These are phyloP conservation scores for Himalopsyche anomala DNA, from an alignment of 2,888 invertebrate genomes.

Conservation along the genomic window DNA sequence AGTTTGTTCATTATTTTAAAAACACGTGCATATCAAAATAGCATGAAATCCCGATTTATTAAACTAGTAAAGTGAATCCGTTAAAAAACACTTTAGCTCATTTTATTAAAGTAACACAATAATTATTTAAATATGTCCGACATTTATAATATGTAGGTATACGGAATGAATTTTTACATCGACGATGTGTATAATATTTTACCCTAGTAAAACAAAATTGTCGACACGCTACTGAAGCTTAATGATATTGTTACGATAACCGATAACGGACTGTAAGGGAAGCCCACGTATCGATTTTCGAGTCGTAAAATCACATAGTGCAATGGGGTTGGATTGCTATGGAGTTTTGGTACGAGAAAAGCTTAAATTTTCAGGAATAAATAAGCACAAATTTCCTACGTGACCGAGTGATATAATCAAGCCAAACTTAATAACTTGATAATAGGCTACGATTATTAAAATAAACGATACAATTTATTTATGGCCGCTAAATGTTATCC, in stretches of 20 bases:
- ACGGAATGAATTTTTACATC: too few relatives aligned
- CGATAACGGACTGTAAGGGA: conserved; percentile 13
- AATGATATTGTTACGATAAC: conserved; percentile 30
- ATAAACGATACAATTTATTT: neutral
- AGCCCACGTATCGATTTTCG: neutral
- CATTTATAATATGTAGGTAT: too few relatives aligned
- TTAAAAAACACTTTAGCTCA: too few relatives aligned
- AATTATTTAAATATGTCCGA: too few relatives aligned
- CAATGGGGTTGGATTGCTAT: neutral
- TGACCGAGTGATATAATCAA: neutral
- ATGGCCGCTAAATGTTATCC: neutral
- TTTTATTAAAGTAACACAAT: too few relatives aligned
- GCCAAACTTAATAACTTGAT: neutral
- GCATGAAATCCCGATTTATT: too few relatives aligned
- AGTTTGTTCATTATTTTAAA: too few relatives aligned
- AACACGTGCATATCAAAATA: too few relatives aligned
- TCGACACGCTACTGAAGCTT: neutral
- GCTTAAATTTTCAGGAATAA: neutral
- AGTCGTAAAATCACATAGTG: conserved; percentile 20
- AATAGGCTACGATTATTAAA: neutral
- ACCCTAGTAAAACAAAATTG: neutral
- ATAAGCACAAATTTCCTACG: neutral
- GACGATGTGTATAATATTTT: neutral
- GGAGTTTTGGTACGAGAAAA: neutral
- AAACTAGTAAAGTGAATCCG: too few relatives aligned